These are phyloP conservation scores for Hartigia nigra DNA, from an alignment of 2,888 invertebrate genomes.

Conservation along the genomic window DNA sequence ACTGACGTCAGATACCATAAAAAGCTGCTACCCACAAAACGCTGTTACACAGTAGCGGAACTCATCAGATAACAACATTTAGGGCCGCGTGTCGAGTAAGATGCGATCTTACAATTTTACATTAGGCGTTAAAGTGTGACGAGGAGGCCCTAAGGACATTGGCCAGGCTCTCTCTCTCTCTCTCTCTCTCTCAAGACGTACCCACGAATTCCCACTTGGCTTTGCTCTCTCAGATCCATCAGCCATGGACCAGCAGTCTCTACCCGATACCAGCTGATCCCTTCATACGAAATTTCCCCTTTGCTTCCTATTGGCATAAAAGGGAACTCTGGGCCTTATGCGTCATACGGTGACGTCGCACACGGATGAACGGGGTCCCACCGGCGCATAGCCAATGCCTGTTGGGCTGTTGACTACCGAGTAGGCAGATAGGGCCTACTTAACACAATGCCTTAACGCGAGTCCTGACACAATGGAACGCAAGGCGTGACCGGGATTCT, in stretches of 20 bases:
- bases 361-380: too few species aligned
- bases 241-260: too few species aligned
- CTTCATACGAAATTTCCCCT: too few species aligned
- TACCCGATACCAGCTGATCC: background rate
- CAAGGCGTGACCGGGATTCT: conserved; percentile 4
- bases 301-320: background rate
- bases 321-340: background rate
- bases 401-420: background rate
- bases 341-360: background rate
- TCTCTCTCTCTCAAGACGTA: background rate
- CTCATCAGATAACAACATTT: background rate
- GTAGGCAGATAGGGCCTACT: conserved; percentile 1
- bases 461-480: conserved; percentile 2
- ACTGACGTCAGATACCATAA: too few species aligned
- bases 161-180: background rate
- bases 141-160: background rate
- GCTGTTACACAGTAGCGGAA: background rate
- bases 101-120: conserved; percentile 19
- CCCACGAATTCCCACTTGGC: background rate
- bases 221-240: background rate
- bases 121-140: conserved; percentile 4
- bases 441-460: conserved; percentile 1
- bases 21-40: background rate
- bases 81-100: background rate
- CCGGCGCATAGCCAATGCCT: background rate